Evolutionary conservation across 2,797 vertebrate genomes (phyloP), one percentile per base, ranked within the genome.

Genomic region (Poeciliopsis infans): DNA sequence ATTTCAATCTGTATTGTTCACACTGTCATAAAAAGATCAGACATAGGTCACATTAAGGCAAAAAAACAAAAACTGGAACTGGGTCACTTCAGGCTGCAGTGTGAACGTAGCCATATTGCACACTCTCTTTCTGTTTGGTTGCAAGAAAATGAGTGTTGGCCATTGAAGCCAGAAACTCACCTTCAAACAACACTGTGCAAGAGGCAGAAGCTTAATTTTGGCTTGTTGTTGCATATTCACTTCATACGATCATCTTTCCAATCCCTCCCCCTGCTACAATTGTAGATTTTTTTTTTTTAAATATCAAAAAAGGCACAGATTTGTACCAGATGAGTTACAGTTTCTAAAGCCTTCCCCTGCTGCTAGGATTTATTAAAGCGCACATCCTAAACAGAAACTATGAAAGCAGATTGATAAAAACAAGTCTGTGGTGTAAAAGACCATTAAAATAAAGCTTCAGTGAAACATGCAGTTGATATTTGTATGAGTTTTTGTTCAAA

Each of bases 161-260:
- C 70, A 1, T 12, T 64, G 77, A 53, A 39, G 36, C 41, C 33
- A 83, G 46, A 89, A 77, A 86, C 77, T 80, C 43, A 74, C 61
- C 33, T 71, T 76, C 49, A 83, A 84, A 86, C 47, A 66, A 59
- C 78, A 75, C 79, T 79, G 79, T 87, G 74, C 74, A 81, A 88
- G 75, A 87, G 84, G 64, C 77, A 83, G 18, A 86, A 90, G 77
- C 82, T 83, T 79, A 31, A 76, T 78, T 86, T 88, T 86, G 83
- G 79, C 83, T 84, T 55, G 53, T 74, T 86, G 78, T 88, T 94
- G 90, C 91, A 93, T 93, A 94, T 83, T 78, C 74, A 78, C 55
- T 20, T 85, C 77, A 86, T 51, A 81, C 47, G 73, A 68, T 81
- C 53, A 84, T 82, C 72, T 77, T 49, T 51, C 49, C 23, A 55